Percentiles rank a stretch among this genome's conserved stretches.
phyloP scores from a whole-genome alignment of 2,888 invertebrate species.

The Bursaphelenchus okinawaensis region DNA sequence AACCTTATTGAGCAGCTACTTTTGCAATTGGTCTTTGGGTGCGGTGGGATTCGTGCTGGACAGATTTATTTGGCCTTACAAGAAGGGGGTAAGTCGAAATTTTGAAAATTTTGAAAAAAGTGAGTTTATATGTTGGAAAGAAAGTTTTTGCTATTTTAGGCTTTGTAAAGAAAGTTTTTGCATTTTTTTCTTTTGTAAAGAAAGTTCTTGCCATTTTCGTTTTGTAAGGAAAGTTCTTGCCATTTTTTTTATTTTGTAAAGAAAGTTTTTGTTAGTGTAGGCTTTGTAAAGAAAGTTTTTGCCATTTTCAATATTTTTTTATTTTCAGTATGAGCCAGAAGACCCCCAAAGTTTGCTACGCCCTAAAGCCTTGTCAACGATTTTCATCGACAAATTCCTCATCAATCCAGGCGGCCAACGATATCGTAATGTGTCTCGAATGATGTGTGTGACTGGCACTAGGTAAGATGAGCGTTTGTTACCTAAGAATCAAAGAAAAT shows the following conservation, averaged over 20 bases:
- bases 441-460: constrained; percentile 1
- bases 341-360: background rate
- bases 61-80: background rate
- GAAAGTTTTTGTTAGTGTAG: background rate
- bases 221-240: background rate
- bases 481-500: too few species aligned
- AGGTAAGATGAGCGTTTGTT: background rate
- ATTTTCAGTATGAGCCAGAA: background rate
- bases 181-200: background rate
- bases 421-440: background rate
- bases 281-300: too few species aligned
- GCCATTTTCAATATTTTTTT: background rate
- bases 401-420: background rate
- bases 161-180: background rate
- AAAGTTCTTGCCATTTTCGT: background rate
- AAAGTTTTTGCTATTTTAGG: background rate
- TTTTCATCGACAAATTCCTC: background rate
- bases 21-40: background rate
- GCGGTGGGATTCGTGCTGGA: background rate
- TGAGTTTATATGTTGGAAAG: background rate
- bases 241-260: background rate
- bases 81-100: background rate
- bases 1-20: background rate
- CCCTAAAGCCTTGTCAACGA: background rate
- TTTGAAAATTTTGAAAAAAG: too few species aligned